phyloP scores from a whole-genome alignment of 2,888 invertebrate genomes.

The Alcis repandata region DNA sequence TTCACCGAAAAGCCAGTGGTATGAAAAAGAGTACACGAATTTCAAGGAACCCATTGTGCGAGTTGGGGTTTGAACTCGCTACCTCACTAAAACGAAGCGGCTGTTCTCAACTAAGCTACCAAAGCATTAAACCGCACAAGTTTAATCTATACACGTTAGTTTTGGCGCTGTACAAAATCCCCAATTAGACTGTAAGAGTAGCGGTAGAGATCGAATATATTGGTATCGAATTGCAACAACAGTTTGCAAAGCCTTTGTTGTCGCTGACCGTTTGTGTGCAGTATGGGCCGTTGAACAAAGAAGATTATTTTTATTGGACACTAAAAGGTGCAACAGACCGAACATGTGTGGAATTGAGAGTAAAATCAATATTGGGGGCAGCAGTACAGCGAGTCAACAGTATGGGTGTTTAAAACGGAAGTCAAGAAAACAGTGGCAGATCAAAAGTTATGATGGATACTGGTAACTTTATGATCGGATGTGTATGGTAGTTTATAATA shows the following conservation, averaged over 20 bases:
- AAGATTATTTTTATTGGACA: slow-evolving; percentile 84
- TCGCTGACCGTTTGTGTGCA: slow-evolving; percentile 65
- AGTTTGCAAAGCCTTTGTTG: slow-evolving; percentile 66
- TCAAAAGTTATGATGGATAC: neutral
- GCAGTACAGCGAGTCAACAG: slow-evolving; percentile 2
- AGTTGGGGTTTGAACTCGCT: no score
- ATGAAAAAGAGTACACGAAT: no score
- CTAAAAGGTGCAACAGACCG: slow-evolving; percentile 78
- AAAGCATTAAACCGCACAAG: neutral
- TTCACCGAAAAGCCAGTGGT: no score
- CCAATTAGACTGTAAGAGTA: slow-evolving; percentile 60
- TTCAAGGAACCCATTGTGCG: no score
- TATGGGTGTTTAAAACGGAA: slow-evolving; percentile 7
- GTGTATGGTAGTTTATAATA: neutral
- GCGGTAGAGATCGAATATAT: slow-evolving; percentile 57
- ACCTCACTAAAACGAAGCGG: no score
- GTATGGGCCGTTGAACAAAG: slow-evolving; percentile 74
- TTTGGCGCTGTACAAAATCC: slow-evolving; percentile 18
- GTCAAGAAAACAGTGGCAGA: neutral
- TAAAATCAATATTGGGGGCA: slow-evolving; percentile 63
- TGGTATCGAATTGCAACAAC: slow-evolving; percentile 68
- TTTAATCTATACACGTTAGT: neutral
- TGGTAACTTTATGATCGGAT: neutral
- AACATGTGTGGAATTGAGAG: slow-evolving; percentile 77
- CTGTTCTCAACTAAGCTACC: no score